Evolutionary conservation across 2,797 vertebrate genomes (phyloP).

Genomic region (Amniataba percoides): DNA sequence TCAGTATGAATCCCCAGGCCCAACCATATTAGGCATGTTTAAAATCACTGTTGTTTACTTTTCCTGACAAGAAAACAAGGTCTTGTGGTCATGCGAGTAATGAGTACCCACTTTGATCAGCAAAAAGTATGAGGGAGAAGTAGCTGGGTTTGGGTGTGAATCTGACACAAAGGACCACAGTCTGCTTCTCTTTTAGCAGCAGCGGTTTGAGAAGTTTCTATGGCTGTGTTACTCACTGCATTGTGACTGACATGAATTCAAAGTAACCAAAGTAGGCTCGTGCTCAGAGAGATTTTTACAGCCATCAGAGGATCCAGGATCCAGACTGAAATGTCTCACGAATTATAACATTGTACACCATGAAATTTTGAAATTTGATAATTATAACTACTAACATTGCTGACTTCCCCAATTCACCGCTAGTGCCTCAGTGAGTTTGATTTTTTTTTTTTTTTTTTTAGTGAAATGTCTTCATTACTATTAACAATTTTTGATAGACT

Average conservation of each 20-base stretch:
- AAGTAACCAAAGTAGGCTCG: background rate
- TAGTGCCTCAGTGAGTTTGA: background rate
- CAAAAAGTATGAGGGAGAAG: background rate
- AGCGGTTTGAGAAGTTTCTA: background rate
- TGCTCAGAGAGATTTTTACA: background rate
- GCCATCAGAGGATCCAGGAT: background rate
- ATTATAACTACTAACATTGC: background rate
- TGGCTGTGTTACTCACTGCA: background rate
- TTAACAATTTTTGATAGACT: too few species aligned
- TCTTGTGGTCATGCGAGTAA: background rate
- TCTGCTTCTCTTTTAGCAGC: slow-evolving; percentile 1
- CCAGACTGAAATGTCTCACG: background rate
- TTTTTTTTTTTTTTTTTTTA: background rate
- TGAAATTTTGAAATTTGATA: background rate
- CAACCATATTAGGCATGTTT: background rate
- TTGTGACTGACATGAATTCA: background rate
- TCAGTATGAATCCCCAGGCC: background rate
- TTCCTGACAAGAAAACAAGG: background rate
- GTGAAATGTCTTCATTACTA: too few species aligned
- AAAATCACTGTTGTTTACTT: background rate
- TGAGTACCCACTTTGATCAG: background rate
- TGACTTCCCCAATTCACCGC: background rate
- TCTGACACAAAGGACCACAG: background rate
- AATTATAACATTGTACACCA: background rate
- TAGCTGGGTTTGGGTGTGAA: background rate